Percentiles rank a stretch among this genome's conserved stretches.
Conservation (phyloP, 2,888 invertebrate genomes). For the Melanotus villosus region DNA sequence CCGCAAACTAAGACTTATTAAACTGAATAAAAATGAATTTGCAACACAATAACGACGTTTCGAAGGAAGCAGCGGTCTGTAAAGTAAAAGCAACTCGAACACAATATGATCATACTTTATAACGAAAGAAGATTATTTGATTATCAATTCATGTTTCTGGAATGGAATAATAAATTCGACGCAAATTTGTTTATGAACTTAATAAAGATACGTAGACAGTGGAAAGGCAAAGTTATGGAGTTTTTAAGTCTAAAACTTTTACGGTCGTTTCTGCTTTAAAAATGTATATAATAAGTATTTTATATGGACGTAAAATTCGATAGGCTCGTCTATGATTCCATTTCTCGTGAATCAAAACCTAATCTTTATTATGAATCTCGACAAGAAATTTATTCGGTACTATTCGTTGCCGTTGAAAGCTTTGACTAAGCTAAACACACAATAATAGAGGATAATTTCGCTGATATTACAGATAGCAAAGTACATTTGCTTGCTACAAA, state of each 20-base stretch:
- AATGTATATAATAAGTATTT: constrained; percentile 20
- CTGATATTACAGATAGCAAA: constrained; percentile 19
- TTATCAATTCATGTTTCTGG: constrained; percentile 17
- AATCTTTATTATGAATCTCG: constrained; percentile 11
- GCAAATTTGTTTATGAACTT: constrained; percentile 20
- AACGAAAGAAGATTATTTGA: constrained; percentile 18
- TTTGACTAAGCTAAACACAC: constrained; percentile 17
- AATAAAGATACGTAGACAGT: constrained; percentile 18
- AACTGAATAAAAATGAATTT: no score
- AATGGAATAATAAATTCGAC: constrained; percentile 16
- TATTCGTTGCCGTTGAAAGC: neutral
- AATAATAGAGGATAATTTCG: constrained; percentile 21
- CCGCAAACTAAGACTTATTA: no score
- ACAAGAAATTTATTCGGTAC: constrained; percentile 17
- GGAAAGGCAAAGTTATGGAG: constrained; percentile 4
- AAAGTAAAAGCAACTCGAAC: neutral
- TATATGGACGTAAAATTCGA: constrained; percentile 17
- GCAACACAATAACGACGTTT: no score
- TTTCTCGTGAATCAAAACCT: neutral
- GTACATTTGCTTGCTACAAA: constrained; percentile 16
- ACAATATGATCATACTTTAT: constrained; percentile 9
- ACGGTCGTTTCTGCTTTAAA: constrained; percentile 4
- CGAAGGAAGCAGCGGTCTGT: no score
- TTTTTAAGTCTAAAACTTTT: constrained; percentile 10
- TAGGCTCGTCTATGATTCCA: constrained; percentile 4